These are phyloP conservation scores for Coendou prehensilis DNA, from an alignment of 2,797 vertebrate species.

Conservation along the genomic window DNA sequence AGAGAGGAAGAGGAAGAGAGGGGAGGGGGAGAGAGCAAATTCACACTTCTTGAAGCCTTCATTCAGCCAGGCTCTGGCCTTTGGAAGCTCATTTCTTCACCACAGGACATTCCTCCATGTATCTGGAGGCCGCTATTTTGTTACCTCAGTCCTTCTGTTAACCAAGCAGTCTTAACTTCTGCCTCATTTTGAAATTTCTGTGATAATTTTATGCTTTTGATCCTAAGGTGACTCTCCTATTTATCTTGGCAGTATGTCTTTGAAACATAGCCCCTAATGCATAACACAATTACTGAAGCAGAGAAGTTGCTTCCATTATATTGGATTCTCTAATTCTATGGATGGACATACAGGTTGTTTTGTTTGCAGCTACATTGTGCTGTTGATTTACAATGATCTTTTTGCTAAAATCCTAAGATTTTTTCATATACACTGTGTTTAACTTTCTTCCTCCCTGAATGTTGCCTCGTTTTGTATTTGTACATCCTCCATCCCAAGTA, in stretches of 20 bases:
- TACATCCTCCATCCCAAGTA: background rate
- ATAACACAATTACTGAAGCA: background rate
- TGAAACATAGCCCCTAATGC: background rate
- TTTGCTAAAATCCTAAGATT: background rate
- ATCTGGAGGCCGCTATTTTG: background rate
- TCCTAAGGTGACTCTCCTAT: background rate
- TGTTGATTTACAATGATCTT: background rate
- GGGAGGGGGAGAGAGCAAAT: background rate
- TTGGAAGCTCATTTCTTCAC: background rate
- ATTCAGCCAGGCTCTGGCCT: background rate
- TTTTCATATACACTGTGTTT: background rate
- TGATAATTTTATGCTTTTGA: background rate
- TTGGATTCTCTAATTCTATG: conserved; percentile 6
- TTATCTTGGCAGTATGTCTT: background rate
- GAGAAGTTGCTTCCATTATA: background rate
- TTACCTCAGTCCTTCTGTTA: background rate
- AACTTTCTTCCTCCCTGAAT: background rate
- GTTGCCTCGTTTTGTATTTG: background rate
- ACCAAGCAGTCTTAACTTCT: background rate
- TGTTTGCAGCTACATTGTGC: background rate
- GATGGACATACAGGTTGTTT: background rate
- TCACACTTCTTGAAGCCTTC: background rate
- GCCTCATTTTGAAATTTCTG: background rate
- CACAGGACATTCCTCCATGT: background rate
- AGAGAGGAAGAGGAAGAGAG: too few species aligned